Evolutionary conservation across 1,140 invertebrate genomes (phyloP), one percentile per base, ranked within the genome.

Genomic region (Drosophila ercepeae): DNA sequence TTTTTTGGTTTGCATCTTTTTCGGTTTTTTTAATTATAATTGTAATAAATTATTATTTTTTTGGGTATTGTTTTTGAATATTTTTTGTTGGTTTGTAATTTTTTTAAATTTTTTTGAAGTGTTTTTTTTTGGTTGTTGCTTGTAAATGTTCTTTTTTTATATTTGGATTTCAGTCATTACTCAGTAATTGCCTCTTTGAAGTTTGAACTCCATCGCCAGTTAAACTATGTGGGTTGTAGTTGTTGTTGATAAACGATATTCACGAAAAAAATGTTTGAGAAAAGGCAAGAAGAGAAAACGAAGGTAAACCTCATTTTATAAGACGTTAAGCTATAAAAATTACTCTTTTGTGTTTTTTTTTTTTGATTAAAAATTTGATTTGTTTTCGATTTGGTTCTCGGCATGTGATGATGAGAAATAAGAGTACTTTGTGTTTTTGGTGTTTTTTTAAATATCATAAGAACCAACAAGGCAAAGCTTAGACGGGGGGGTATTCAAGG

Each of bases 201-300:
- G 95, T 97, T 95, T 93, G 96, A 94, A 95, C 96, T 97, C 95
- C 96, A 95, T 94, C 96, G 96, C 96, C 96, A 97, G 94, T 96
- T 95, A 94, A 96, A 96, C 96, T 96, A 93, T 92, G 92, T 92
- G 78, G 82, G 45, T 88, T 82, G 81, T 86, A 48, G 81, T 84
- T 78, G 81, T 84, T 74, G 79, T 84, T 49, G 68, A n/a, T 81
- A 63, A 82, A 86, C 81, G 83, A 83, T 86, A 86, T 81, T 79
- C 70, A n/a, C n/a, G n/a, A n/a, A 84, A 39, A 39, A 83, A 89
- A 78, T 83, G 78, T 82, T 82, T 83, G 78, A 79, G 83, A 89
- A 83, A 89, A 89, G 75, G 78, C 78, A 89, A 89, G 78, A 89
- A 89, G 78, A 68, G 77, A 89, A 89, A 71, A 71, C 86, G 77